Base-by-base conservation (phyloP, 1,140 invertebrate species). In the Drosophila yakuba region DNA sequence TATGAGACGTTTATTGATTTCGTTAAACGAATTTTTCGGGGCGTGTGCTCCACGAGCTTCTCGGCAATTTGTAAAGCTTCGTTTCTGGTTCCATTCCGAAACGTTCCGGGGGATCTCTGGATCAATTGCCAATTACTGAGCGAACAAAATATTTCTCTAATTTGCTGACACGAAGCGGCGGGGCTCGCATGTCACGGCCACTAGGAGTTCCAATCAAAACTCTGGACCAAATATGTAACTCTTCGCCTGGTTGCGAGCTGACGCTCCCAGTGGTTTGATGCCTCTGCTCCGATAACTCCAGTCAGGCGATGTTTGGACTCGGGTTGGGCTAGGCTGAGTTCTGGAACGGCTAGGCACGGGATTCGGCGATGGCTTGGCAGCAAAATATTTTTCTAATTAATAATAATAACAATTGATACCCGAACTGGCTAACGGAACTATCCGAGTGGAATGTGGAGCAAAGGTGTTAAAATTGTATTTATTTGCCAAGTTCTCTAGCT, bases 351-450 rank as follows among this genome's bases (percentile, higher is more conserved):
- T 51, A 6, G 12, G 43, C 41, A 6, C 48, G 17, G 47, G 50
- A 23, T 68, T 57, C 25, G 32, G 62, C 48, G 25, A 41, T 63
- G 41, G 38, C 74, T 52, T 45, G 45, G 48, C 68, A 74, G 77
- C 80, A 54, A 83, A 83, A 83, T 83, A 83, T 83, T 83, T 83
- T 84, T 80, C 73, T 84, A 84, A 84, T 84, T 84, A 84, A 84
- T 84, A 84, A 84, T 84, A 84, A 85, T 85, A 85, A 84, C 81
- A 85, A 85, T 80, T 77, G 73, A 85, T 85, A 76, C 76, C 64
- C 58, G 50, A 44, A 35, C 55, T 51, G 56, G 43, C 80, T 83
- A 83, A 83, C 80, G 80, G 80, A 68, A 80, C 76, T 82, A 61
- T 48, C 62, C 74, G 36, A 64, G 51, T 32, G 60, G 57, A 78